Percentiles rank a stretch among this genome's conserved stretches.
Evolutionary conservation across 2,888 invertebrate species (phyloP).

Genomic region (Lasioglossum lativentre): DNA sequence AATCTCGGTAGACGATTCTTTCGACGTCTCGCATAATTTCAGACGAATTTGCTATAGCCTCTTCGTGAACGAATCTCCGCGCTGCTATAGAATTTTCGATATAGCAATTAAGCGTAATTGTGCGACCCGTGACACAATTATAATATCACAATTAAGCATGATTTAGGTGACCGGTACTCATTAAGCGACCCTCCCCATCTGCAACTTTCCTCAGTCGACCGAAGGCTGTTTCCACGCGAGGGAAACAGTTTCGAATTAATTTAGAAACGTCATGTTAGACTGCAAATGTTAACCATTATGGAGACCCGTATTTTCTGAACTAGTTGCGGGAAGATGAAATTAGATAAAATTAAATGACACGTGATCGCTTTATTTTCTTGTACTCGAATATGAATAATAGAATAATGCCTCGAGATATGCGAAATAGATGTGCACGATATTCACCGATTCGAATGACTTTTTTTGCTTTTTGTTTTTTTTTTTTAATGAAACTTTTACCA

Average conservation of each 20-base stretch:
- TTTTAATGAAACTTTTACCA: not conserved
- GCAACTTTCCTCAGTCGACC: not conserved
- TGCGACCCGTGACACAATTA: conserved; percentile 5
- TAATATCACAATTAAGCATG: conserved; percentile 6
- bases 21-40: not conserved
- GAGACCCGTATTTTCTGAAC: not conserved
- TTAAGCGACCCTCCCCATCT: not conserved
- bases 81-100: not conserved
- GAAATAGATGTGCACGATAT: not conserved
- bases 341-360: not conserved
- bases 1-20: not conserved
- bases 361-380: too few species aligned
- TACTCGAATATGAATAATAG: not conserved
- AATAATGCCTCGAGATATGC: not conserved
- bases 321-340: not conserved
- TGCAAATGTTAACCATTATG: not conserved
- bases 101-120: conserved; percentile 2
- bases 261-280: not conserved
- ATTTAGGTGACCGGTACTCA: conserved; percentile 1
- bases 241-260: not conserved
- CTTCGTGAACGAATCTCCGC: not conserved
- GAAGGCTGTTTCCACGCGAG: not conserved
- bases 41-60: not conserved
- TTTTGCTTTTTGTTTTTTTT: too few species aligned
- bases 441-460: not conserved